phyloP scores from a whole-genome alignment of 2,113 vertebrate genomes.

The Mustela nigripes region DNA sequence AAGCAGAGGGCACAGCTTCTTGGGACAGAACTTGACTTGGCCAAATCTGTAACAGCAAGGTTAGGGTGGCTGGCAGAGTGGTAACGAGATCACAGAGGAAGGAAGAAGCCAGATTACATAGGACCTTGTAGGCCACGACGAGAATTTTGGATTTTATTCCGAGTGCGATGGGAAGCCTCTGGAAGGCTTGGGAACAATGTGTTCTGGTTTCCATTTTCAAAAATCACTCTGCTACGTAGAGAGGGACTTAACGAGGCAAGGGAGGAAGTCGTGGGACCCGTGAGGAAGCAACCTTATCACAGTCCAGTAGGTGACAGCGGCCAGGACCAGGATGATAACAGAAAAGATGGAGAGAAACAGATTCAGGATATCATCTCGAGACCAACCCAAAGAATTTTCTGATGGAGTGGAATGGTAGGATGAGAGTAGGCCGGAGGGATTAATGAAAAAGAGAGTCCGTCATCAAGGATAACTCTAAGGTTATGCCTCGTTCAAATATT shows the following conservation, averaged over 20 bases:
- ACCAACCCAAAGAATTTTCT: not conserved
- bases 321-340: slow-evolving; percentile 12
- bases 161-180: not conserved
- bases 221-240: not conserved
- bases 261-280: not conserved
- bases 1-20: not conserved
- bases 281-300: not conserved
- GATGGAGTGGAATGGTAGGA: not conserved
- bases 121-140: not conserved
- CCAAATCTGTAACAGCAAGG: not conserved
- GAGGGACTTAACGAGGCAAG: not conserved
- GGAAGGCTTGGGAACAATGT: not conserved
- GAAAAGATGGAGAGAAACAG: not conserved
- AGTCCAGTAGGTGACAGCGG: not conserved
- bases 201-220: not conserved
- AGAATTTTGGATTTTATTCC: not conserved
- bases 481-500: not conserved
- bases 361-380: not conserved
- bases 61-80: not conserved
- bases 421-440: not conserved
- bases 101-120: not conserved
- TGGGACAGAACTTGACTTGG: not conserved
- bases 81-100: not conserved
- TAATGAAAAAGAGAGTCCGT: not conserved
- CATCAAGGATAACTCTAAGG: not conserved